Evolutionary conservation across 2,113 vertebrate genomes (phyloP), one percentile per base, ranked within the genome.

Genomic region (Nipponia nippon): DNA sequence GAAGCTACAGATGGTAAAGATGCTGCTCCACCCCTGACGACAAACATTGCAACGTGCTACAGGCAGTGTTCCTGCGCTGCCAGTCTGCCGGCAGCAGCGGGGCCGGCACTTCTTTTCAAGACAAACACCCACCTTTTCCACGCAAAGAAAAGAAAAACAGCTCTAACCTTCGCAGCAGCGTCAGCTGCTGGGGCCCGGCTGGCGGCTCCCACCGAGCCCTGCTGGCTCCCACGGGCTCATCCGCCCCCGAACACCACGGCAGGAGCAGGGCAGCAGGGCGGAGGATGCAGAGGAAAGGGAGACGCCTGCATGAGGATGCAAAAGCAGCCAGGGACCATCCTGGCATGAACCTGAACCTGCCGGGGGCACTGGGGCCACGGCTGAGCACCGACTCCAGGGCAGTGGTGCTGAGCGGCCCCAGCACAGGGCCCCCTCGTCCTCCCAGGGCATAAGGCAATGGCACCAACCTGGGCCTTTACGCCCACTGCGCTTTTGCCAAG

Each of bases 161-260:
- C 63, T 71, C 56, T 23, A 53, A 44, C 34, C 61, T 34, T 21
- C 5, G 3, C 62, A 50, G 66, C 30, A 47, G 34, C 9, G 3
- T 11, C 59, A 69, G 62, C 32, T 23, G 21, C 34, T 25, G 9
- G 52, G 11, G 20, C 53, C 36, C 10, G 8, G 58, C 53, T 1
- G 2, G 23, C 1, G 4, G 15, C 50, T 67, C n/a, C 52, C 67
- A 47, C 27, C 0, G 1, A 50, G 32, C 21, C 10, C 46, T 11
- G 30, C 5, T 7, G 50, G 42, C 47, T 30, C 34, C 29, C 10
- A 3, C 0, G 5, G 66, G n/a, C 32, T 27, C 83, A 25, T 10
- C 63, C 6, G 1, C 32, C 6, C 83, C 22, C 3, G 4, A 32
- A 66, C n/a, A 36, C 44, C 0, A 0, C 0, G 2, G 29, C 44